phyloP scores from a whole-genome alignment of 2,797 vertebrate genomes.

The Neoniphon sammara region DNA sequence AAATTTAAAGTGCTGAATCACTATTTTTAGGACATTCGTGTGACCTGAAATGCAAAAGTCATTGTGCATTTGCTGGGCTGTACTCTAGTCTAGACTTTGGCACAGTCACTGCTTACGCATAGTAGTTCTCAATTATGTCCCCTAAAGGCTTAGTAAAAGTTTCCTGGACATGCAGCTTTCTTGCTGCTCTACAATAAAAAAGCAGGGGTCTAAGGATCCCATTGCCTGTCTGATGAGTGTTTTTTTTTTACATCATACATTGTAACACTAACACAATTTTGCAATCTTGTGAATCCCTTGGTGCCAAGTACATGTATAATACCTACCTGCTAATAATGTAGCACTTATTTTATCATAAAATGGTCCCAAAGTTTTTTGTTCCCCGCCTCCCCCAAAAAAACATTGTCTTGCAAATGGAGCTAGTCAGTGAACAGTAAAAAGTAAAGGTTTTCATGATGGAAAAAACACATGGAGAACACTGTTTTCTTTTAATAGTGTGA shows the following conservation, averaged over 20 bases:
- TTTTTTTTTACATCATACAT: neutral
- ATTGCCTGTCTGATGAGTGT: neutral
- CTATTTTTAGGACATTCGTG: neutral
- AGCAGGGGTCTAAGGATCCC: neutral
- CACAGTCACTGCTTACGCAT: constrained; percentile 5
- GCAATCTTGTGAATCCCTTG: neutral
- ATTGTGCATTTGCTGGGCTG: neutral
- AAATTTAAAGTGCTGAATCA: constrained; percentile 3
- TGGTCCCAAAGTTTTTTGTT: constrained; percentile 37
- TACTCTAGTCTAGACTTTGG: neutral
- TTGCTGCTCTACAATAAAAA: constrained; percentile 4
- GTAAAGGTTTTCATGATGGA: neutral
- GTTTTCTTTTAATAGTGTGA: neutral
- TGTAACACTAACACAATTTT: constrained; percentile 5
- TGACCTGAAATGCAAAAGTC: neutral
- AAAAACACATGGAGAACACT: neutral
- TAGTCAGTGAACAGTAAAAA: constrained; percentile 14
- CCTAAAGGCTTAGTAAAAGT: constrained; percentile 6
- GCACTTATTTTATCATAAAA: constrained; percentile 13
- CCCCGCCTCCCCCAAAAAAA: too few relatives aligned
- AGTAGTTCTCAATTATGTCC: neutral
- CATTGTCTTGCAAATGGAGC: constrained; percentile 31
- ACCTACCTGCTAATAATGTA: constrained; percentile 38
- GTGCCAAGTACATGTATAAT: constrained; percentile 47
- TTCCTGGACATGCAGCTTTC: constrained; percentile 2